phyloP scores from a whole-genome alignment of 2,113 vertebrate genomes.

The Bufo bufo region DNA sequence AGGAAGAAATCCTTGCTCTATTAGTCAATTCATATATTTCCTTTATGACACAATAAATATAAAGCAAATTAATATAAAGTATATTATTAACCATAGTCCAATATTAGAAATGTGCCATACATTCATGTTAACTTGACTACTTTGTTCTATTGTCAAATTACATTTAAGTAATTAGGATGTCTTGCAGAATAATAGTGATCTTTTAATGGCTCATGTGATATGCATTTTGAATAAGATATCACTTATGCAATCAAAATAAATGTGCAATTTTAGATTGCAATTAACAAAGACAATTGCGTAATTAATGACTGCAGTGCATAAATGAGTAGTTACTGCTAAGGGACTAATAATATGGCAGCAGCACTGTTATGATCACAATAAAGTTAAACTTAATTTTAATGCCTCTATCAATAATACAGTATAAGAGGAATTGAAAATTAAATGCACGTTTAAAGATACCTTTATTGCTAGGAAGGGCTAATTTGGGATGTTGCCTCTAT shows the following conservation, averaged over 20 bases:
- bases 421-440: neutral
- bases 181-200: neutral
- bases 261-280: constrained; percentile 40
- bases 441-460: neutral
- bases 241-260: constrained; percentile 39
- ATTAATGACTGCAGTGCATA: constrained; percentile 49
- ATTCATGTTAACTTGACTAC: neutral
- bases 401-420: neutral
- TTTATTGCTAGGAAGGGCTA: neutral
- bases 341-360: constrained; percentile 40
- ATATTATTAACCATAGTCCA: too few species aligned
- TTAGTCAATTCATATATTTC: neutral
- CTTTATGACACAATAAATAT: neutral
- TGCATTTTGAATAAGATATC: constrained; percentile 28
- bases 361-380: neutral
- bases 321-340: constrained; percentile 40
- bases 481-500: neutral
- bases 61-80: neutral
- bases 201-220: constrained; percentile 30
- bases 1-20: neutral
- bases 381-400: neutral
- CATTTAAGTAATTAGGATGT: neutral
- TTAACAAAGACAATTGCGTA: constrained; percentile 45
- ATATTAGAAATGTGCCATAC: neutral
- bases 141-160: constrained; percentile 1